These are phyloP conservation scores for Elephantulus edwardii DNA, from an alignment of 2,113 vertebrate species.

Conservation along the genomic window DNA sequence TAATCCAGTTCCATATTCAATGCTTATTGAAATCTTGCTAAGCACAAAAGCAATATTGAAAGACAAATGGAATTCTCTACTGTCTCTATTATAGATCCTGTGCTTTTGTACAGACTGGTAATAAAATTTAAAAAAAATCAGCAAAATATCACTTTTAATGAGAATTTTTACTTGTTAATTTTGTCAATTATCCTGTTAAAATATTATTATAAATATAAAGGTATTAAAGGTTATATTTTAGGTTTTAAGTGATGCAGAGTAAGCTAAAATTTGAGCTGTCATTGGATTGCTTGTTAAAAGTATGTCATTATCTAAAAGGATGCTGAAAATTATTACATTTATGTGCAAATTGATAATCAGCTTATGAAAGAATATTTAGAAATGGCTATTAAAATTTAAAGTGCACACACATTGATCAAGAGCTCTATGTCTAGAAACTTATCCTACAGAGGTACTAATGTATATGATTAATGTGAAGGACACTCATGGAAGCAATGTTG, in stretches of 20 bases:
- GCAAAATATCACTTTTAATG: not conserved
- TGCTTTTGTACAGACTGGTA: not conserved
- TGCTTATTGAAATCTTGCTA: not conserved
- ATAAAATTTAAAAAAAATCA: too few species aligned
- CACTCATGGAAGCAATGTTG: not conserved
- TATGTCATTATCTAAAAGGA: not conserved
- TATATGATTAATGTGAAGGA: not conserved
- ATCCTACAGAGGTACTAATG: not conserved
- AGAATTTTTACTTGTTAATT: not conserved
- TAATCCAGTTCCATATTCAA: conserved; percentile 27
- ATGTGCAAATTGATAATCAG: not conserved
- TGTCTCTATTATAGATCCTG: not conserved
- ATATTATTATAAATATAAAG: not conserved
- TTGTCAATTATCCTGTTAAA: not conserved
- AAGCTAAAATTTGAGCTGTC: not conserved
- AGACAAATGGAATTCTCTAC: not conserved
- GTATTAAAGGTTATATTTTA: not conserved
- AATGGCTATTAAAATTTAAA: not conserved
- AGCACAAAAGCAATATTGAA: not conserved
- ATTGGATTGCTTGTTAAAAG: not conserved
- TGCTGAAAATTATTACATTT: not conserved
- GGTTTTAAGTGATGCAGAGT: not conserved
- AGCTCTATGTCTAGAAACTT: not conserved
- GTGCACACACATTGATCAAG: not conserved
- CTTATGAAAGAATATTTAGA: not conserved